Base-by-base conservation (phyloP, 2,888 invertebrate genomes). In the Bhutanitis thaidina region DNA sequence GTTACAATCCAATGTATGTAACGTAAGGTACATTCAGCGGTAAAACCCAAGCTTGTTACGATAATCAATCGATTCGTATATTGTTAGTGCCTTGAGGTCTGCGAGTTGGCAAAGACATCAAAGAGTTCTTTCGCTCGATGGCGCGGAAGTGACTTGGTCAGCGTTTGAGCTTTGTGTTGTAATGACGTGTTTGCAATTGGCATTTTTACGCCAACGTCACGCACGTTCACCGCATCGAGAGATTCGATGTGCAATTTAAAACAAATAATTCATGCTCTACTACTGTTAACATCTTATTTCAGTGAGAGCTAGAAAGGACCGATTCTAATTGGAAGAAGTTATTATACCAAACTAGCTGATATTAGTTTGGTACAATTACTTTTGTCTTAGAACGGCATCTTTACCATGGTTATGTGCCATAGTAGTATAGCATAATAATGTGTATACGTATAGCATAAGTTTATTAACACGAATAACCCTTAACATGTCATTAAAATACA, bases 101-200 rank as follows among this genome's bases (percentile, higher is more conserved):
- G 45, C 47, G 29, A 45, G 35, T 38, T 43, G 43, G 45, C 34
- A 54, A 55, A 56, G 55, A 57, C 70, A 73, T 82, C 82, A 83
- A 83, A 84, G 80, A 68, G 66, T 65, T 60, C 70, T 67, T 72
- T 65, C 64, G 73, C 61, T 64, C 75, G 75, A 57, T 70, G 73
- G 68, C 55, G 74, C 70, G 80, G 82, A 84, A 83, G 65, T 57
- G 44, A 52, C 67, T 61, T 64, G 80, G 81, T 83, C 86, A 83
- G 81, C 81, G 48, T 45, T 59, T 61, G 13, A 36, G 34, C 32
- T 54, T 52, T 54, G 57, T 53, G 57, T 57, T 59, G 61, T 83
- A 83, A 82, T 75, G 81, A 80, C 62, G 78, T 69, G 58, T 55
- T 64, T 70, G 54, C 69, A 71, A 88, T 86, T 86, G 85, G 78